Percentiles rank a stretch among this genome's conserved stretches.
Evolutionary conservation across 1,140 invertebrate species (phyloP).

Genomic region (Tetramorium alpestre): DNA sequence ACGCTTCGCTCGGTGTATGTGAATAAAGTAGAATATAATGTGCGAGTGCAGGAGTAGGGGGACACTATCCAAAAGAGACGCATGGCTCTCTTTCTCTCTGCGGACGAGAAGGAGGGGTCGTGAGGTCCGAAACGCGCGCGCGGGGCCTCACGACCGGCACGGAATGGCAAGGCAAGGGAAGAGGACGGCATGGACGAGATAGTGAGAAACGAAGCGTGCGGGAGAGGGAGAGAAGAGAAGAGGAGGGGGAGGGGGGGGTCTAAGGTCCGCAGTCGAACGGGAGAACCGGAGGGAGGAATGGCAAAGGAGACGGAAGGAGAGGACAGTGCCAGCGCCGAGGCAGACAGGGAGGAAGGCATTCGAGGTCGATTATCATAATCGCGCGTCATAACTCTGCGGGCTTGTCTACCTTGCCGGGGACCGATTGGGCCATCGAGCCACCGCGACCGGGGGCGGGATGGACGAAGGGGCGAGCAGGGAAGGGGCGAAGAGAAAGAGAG

Average conservation of each 20-base stretch:
- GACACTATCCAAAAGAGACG: constrained; percentile 68
- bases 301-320: constrained; percentile 35
- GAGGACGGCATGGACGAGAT: background rate
- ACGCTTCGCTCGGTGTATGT: constrained; percentile 63
- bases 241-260: background rate
- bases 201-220: constrained; percentile 17
- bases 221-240: background rate
- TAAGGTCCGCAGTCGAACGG: constrained; percentile 26
- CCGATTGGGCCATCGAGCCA: constrained; percentile 73
- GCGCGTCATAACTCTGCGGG: constrained; percentile 84
- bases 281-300: background rate
- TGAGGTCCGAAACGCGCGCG: constrained; percentile 65
- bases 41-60: constrained; percentile 59
- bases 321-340: constrained; percentile 57
- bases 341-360: constrained; percentile 71
- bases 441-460: constrained; percentile 31
- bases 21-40: constrained; percentile 83
- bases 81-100: constrained; percentile 52
- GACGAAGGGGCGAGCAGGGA: background rate
- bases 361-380: constrained; percentile 85
- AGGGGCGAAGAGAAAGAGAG: constrained; percentile 16
- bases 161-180: background rate
- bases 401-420: constrained; percentile 77
- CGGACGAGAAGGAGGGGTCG: background rate
- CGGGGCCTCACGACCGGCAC: background rate